Evolutionary conservation across 1,140 invertebrate species (phyloP).

Genomic region (Cheumatopsyche charites): DNA sequence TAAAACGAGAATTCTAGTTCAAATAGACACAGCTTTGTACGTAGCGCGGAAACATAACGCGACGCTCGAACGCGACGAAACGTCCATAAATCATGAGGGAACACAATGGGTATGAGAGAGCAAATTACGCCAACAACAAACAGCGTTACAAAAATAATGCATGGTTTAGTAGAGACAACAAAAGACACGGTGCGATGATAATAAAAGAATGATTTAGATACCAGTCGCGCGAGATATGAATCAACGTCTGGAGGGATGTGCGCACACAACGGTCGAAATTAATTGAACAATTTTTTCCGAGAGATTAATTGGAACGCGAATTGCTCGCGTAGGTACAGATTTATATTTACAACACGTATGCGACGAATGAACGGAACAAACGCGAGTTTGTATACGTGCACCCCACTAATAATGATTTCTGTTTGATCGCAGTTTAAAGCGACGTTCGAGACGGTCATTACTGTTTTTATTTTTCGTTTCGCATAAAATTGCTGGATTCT

Average conservation of each 20-base stretch:
- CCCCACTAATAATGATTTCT: too few relatives aligned
- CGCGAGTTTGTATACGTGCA: too few relatives aligned
- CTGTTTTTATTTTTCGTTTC: too few relatives aligned
- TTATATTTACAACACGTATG: too few relatives aligned
- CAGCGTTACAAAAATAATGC: conserved; percentile 25
- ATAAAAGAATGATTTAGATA: conserved; percentile 21
- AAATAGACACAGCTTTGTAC: neutral
- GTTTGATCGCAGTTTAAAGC: too few relatives aligned
- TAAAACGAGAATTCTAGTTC: neutral
- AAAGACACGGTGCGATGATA: conserved; percentile 16
- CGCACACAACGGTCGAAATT: neutral
- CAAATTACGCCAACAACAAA: conserved; percentile 19
- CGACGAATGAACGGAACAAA: neutral
- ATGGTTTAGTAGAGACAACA: conserved; percentile 19
- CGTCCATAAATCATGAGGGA: conserved; percentile 24
- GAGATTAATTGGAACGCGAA: neutral
- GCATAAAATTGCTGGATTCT: too few relatives aligned
- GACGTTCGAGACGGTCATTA: too few relatives aligned
- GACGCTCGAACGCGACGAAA: conserved; percentile 19
- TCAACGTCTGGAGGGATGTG: conserved; percentile 13
- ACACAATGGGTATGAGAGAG: neutral
- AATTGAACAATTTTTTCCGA: conserved; percentile 18
- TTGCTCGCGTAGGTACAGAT: too few relatives aligned
- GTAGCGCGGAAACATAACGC: conserved; percentile 15
- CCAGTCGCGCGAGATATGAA: conserved; percentile 9